phyloP scores from a whole-genome alignment of 2,797 vertebrate species.

The Merluccius polli region DNA sequence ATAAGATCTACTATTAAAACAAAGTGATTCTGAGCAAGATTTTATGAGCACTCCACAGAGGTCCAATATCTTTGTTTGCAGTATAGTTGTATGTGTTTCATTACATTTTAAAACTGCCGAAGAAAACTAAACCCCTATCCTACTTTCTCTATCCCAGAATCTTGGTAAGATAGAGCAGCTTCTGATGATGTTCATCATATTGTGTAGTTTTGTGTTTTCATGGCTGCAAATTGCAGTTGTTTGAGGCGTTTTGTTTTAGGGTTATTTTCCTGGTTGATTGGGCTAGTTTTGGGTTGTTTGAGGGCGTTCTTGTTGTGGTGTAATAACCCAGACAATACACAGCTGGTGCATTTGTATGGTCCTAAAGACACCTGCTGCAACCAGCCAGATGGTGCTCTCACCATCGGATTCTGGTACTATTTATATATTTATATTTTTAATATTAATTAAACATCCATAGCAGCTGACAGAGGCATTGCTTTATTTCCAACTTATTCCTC shows the following conservation, averaged over 20 bases:
- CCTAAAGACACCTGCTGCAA: neutral
- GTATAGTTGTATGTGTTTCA: conserved; percentile 21
- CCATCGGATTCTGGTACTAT: neutral
- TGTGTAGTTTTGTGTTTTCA: neutral
- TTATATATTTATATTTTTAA: too few species aligned
- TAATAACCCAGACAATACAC: neutral
- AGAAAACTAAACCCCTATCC: neutral
- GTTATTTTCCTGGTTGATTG: neutral
- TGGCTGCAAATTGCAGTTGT: neutral
- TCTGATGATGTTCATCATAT: neutral
- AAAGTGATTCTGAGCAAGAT: conserved; percentile 5
- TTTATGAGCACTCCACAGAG: conserved; percentile 30
- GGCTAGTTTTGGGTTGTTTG: neutral
- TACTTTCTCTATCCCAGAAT: neutral
- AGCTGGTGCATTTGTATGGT: neutral
- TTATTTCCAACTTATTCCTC: neutral
- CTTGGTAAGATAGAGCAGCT: neutral
- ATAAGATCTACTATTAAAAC: conserved; percentile 11
- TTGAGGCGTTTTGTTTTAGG: neutral
- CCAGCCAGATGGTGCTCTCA: neutral
- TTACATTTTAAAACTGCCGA: neutral
- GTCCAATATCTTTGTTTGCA: conserved; percentile 21
- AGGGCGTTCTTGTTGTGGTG: neutral
- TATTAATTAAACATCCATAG: neutral
- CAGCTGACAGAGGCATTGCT: neutral